Evolutionary conservation across 2,113 vertebrate genomes (phyloP).

Genomic region (Anthoscopus minutus): DNA sequence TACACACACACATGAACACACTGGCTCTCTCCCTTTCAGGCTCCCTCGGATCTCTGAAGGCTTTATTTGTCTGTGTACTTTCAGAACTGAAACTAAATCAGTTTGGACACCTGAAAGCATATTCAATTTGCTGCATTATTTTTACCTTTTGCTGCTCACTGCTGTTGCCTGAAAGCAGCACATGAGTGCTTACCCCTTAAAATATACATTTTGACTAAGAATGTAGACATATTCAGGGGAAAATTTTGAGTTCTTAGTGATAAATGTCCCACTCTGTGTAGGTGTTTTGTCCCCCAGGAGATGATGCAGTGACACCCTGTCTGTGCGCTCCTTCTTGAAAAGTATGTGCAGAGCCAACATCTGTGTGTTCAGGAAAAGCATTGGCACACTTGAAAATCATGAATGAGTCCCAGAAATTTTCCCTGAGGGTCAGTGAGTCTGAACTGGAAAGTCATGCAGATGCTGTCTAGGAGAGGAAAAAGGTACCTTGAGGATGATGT

Average conservation of each 20-base stretch:
- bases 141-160: neutral
- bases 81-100: neutral
- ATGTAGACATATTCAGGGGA: neutral
- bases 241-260: neutral
- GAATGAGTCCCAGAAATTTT: neutral
- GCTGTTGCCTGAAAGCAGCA: neutral
- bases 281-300: neutral
- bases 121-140: neutral
- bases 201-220: neutral
- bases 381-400: neutral
- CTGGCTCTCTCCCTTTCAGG: neutral
- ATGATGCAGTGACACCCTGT: neutral
- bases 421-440: neutral
- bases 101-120: neutral
- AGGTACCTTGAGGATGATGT: neutral
- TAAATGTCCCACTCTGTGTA: neutral
- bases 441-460: neutral
- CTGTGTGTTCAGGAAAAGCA: neutral
- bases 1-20: accelerated
- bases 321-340: neutral
- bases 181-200: neutral
- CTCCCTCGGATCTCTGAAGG: neutral
- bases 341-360: neutral
- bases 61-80: neutral
- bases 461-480: neutral